phyloP scores from a whole-genome alignment of 1,140 invertebrate genomes.

The Papilio helenus region DNA sequence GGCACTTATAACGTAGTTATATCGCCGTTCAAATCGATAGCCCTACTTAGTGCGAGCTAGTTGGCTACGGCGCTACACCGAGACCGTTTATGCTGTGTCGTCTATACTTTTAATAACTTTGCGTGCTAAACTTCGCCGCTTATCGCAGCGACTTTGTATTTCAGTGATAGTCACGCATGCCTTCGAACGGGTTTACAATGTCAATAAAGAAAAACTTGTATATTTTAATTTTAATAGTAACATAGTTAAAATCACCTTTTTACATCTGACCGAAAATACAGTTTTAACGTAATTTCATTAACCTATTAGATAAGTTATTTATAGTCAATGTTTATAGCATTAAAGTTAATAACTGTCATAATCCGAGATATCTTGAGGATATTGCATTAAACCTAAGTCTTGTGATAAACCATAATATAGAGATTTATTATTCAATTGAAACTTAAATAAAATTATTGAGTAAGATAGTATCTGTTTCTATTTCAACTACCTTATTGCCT shows the following conservation, averaged over 20 bases:
- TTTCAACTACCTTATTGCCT: no score
- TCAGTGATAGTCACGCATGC: constrained; percentile 37
- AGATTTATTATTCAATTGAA: background rate
- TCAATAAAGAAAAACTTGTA: constrained; percentile 4
- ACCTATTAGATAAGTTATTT: no score
- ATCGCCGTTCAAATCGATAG: constrained; percentile 48
- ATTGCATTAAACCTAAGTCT: background rate
- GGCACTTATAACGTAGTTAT: constrained; percentile 46
- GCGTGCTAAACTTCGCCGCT: constrained; percentile 29
- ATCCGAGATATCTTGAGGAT: background rate
- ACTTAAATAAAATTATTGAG: background rate
- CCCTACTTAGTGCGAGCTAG: constrained; percentile 49
- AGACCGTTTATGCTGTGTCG: constrained; percentile 21
- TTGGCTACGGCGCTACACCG: constrained; percentile 26
- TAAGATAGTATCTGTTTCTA: background rate
- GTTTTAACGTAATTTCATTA: no score
- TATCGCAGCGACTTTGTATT: constrained; percentile 27
- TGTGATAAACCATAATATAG: background rate
- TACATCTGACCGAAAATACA: no score
- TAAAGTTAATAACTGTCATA: no score
- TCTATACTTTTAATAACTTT: constrained; percentile 38
- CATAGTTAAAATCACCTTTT: no score
- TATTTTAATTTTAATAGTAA: no score
- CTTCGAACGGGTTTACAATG: constrained; percentile 26
- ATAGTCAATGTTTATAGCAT: no score